Percentiles rank a stretch among this genome's conserved stretches.
These are phyloP conservation scores for Palloptera scutellata DNA, from an alignment of 2,888 invertebrate genomes.

Conservation along the genomic window DNA sequence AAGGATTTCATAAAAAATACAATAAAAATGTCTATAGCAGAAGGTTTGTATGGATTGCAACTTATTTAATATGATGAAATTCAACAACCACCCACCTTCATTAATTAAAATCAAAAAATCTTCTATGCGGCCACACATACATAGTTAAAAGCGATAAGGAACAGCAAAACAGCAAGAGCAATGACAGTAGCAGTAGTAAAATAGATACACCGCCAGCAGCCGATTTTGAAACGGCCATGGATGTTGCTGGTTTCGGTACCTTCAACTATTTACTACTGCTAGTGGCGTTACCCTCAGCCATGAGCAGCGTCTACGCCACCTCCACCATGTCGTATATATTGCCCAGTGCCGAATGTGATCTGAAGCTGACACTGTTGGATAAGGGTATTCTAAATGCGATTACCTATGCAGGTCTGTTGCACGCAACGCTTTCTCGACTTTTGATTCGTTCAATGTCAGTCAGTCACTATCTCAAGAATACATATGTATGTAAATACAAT, in stretches of 20 bases:
- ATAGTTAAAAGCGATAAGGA: background rate
- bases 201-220: constrained; percentile 53
- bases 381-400: constrained; percentile 77
- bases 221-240: constrained; percentile 76
- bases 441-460: background rate
- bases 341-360: constrained; percentile 78
- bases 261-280: constrained; percentile 73
- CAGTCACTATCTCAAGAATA: background rate
- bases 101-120: background rate
- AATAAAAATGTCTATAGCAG: no score
- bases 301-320: constrained; percentile 75
- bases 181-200: background rate
- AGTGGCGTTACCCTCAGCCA: constrained; percentile 72
- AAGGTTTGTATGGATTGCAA: no score
- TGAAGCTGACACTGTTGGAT: constrained; percentile 71
- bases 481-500: background rate
- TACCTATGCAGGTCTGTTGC: constrained; percentile 72
- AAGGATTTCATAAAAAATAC: no score
- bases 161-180: background rate
- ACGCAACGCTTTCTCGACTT: background rate
- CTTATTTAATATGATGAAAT: no score
- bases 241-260: constrained; percentile 73
- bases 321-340: constrained; percentile 77
- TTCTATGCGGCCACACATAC: no score
- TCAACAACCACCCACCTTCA: no score